Percentiles rank a stretch among this genome's conserved stretches.
These are phyloP conservation scores for Temnothorax rugatulus DNA, from an alignment of 2,888 invertebrate species.

Conservation along the genomic window DNA sequence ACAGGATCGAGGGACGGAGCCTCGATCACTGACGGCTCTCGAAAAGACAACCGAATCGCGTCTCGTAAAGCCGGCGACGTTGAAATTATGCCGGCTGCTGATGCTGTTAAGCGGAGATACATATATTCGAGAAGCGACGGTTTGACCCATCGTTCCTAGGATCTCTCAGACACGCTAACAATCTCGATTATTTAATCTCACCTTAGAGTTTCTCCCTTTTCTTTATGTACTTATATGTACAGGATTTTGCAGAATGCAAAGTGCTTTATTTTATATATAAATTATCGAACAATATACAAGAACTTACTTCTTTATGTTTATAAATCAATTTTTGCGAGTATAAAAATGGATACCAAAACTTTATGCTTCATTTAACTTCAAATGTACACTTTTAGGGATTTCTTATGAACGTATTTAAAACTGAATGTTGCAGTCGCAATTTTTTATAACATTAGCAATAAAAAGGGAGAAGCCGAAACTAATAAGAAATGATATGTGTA, in stretches of 20 bases:
- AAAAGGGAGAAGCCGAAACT: neutral
- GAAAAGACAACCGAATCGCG: neutral
- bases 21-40: constrained; percentile 22
- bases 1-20: neutral
- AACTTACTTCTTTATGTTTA: neutral
- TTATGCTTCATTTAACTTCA: neutral
- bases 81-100: neutral
- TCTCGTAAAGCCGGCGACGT: constrained; percentile 5
- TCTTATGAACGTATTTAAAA: neutral
- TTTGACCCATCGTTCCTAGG: neutral
- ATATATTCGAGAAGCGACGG: neutral
- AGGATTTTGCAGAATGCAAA: neutral
- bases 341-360: neutral
- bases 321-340: neutral
- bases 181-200: constrained; percentile 12
- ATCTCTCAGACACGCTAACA: constrained; percentile 16
- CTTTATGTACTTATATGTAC: neutral
- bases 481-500: neutral
- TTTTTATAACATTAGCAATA: neutral
- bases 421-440: neutral
- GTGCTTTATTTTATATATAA: neutral
- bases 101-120: neutral
- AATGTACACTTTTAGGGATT: neutral
- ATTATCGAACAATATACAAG: neutral
- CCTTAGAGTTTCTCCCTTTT: constrained; percentile 1